A percentile compares a stretch with the other conserved stretches of the same genome.
Evolutionary conservation across 2,113 vertebrate species (phyloP).

Genomic region (Vidua macroura): DNA sequence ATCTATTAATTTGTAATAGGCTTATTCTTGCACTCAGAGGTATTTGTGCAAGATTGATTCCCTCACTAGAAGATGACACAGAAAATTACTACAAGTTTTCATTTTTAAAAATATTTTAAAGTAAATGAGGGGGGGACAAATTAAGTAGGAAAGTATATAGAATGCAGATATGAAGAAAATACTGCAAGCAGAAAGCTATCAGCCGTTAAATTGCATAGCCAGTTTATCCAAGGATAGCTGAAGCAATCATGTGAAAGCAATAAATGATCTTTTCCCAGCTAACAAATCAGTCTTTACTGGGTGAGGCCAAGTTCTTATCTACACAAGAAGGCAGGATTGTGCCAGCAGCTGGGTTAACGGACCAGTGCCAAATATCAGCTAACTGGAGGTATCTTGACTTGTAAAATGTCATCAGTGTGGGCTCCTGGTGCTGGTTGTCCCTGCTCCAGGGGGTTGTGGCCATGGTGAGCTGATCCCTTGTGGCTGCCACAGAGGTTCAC

Average conservation of each 20-base stretch:
- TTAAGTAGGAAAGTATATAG: background rate
- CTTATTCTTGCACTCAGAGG: background rate
- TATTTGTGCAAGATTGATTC: background rate
- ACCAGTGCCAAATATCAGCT: slow-evolving; percentile 2
- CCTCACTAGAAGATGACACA: background rate
- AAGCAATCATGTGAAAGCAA: slow-evolving; percentile 48
- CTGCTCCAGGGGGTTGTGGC: background rate
- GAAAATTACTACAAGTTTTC: background rate
- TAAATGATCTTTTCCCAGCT: slow-evolving; percentile 57
- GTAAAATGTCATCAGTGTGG: background rate
- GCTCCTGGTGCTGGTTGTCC: background rate
- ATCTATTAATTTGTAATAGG: background rate
- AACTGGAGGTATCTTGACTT: background rate
- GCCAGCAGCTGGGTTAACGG: slow-evolving; percentile 45
- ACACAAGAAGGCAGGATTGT: background rate
- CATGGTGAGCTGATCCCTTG: background rate
- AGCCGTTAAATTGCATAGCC: background rate
- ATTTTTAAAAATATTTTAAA: background rate
- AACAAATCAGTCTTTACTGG: slow-evolving; percentile 34
- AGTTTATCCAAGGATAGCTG: slow-evolving; percentile 6
- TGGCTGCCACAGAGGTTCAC: background rate
- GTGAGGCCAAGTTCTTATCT: slow-evolving; percentile 56
- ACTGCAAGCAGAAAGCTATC: background rate
- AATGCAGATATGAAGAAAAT: background rate
- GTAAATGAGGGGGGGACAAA: background rate